Percentiles rank a stretch among this genome's conserved stretches.
These are phyloP conservation scores for Allolobophora icterica DNA, from an alignment of 2,888 invertebrate species.

Conservation along the genomic window DNA sequence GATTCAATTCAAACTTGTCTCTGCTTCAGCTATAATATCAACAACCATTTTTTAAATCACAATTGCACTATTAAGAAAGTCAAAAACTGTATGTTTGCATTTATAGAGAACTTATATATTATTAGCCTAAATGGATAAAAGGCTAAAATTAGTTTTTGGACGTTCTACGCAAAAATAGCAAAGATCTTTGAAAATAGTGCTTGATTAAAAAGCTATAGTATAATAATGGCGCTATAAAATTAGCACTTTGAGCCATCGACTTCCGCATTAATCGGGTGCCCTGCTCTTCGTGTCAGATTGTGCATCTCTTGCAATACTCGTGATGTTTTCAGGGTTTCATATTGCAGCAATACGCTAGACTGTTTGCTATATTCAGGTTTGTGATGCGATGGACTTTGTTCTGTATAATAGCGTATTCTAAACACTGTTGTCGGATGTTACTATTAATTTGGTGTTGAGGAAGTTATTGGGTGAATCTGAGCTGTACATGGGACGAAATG, in stretches of 20 bases:
- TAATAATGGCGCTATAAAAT: neutral
- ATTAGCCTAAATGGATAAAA: neutral
- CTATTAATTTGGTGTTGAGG: neutral
- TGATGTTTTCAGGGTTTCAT: neutral
- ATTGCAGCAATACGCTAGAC: neutral
- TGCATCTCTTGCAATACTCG: neutral
- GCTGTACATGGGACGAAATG: neutral
- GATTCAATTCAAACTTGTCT: too few species aligned
- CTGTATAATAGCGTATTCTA: neutral
- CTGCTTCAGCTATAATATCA: too few species aligned
- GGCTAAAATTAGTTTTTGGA: neutral
- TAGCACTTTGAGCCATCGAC: neutral
- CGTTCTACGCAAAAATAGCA: neutral
- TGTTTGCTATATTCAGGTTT: neutral
- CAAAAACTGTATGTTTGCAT: too few species aligned
- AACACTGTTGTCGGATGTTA: slow-evolving; percentile 17
- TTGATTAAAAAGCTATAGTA: neutral
- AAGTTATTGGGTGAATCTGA: neutral
- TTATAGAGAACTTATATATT: neutral
- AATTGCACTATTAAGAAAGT: too few species aligned
- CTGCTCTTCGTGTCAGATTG: neutral
- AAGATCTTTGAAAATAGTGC: too few species aligned
- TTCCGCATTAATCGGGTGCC: neutral
- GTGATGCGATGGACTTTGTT: slow-evolving; percentile 17
- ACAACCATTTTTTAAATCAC: too few species aligned